phyloP scores from a whole-genome alignment of 2,113 vertebrate genomes.

The Tiliqua scincoides region DNA sequence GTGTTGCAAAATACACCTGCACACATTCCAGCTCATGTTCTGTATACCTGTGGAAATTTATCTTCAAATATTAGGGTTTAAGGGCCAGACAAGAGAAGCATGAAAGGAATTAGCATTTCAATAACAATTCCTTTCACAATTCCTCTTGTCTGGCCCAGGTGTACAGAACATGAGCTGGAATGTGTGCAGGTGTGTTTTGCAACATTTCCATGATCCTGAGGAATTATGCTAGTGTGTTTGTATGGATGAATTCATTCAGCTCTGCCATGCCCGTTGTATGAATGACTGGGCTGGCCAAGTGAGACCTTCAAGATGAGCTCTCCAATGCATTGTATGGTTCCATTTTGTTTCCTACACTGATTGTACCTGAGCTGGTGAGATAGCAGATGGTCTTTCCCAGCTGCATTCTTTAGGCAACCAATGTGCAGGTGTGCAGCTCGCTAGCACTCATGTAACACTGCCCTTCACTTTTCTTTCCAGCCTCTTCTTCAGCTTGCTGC shows the following conservation, averaged over 20 bases:
- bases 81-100: too few relatives aligned
- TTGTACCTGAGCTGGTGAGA: constrained; percentile 12
- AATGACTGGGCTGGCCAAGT: background rate
- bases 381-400: constrained; percentile 24
- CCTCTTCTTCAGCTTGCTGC: background rate
- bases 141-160: too few relatives aligned
- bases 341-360: background rate
- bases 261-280: background rate
- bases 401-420: background rate
- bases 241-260: background rate
- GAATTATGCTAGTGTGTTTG: background rate
- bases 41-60: too few relatives aligned
- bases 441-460: constrained; percentile 14
- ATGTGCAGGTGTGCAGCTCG: background rate
- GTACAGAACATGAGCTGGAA: background rate
- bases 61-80: too few relatives aligned
- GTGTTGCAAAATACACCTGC: background rate
- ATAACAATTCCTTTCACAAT: too few relatives aligned
- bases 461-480: constrained; percentile 1
- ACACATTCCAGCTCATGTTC: background rate
- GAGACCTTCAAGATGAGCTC: background rate
- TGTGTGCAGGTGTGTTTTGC: background rate
- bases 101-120: too few relatives aligned
- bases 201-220: too few relatives aligned
- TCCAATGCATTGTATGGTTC: background rate